Percentiles rank a stretch among this genome's conserved stretches.
Conservation (phyloP, 2,113 vertebrate species). For the Aphelocoma coerulescens region DNA sequence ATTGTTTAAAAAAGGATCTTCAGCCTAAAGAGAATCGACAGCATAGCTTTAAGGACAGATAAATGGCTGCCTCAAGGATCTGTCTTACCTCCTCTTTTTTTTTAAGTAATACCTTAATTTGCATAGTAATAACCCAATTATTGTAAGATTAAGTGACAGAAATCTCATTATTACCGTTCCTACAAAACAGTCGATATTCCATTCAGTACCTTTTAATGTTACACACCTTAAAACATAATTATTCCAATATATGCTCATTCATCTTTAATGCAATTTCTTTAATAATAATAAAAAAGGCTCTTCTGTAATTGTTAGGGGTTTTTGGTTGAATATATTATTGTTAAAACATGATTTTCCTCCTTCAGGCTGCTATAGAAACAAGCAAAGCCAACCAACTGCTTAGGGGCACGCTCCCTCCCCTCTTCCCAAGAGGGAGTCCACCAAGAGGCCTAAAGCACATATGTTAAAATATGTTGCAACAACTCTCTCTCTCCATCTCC, state of each 20-base stretch:
- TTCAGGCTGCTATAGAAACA: conserved; percentile 71
- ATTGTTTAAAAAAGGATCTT: conserved; percentile 67
- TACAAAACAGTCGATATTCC: conserved; percentile 79
- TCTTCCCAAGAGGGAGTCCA: conserved; percentile 44
- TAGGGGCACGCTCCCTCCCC: conserved; percentile 10
- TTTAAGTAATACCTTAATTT: conserved; percentile 81
- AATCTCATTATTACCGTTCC: conserved; percentile 81
- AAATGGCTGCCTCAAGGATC: conserved; percentile 71
- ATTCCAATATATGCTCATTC: conserved; percentile 76
- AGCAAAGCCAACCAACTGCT: conserved; percentile 66
- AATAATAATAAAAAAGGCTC: conserved; percentile 63
- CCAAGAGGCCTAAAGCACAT: conserved; percentile 47
- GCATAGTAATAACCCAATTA: conserved; percentile 85
- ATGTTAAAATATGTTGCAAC: conserved; percentile 43
- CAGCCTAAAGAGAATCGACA: conserved; percentile 59
- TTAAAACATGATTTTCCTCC: conserved; percentile 64
- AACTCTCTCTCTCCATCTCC: conserved; percentile 22
- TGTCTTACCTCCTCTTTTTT: conserved; percentile 65
- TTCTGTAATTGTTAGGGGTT: conserved; percentile 65
- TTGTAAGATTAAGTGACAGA: conserved; percentile 80
- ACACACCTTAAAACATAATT: conserved; percentile 79
- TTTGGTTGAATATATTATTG: conserved; percentile 62
- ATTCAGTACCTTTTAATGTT: conserved; percentile 80
- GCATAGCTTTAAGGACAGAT: conserved; percentile 68
- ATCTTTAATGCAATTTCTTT: conserved; percentile 80